A percentile compares a stretch with the other conserved stretches of the same genome.
phyloP scores from a whole-genome alignment of 2,888 invertebrate species.

The Tinea trinotella region DNA sequence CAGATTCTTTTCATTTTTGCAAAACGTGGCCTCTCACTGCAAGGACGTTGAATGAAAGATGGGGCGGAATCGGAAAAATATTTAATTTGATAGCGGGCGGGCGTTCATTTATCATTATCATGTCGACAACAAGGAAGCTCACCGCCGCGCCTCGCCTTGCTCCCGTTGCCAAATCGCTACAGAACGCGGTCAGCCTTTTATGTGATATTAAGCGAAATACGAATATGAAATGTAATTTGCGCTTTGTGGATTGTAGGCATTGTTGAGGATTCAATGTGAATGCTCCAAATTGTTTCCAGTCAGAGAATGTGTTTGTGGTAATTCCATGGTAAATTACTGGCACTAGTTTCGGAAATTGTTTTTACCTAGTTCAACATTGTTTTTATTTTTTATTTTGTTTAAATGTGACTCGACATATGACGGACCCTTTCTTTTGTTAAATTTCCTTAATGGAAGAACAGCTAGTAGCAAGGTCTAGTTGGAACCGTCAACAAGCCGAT shows the following conservation, averaged over 20 bases:
- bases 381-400: too few relatives aligned
- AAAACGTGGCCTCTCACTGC: background rate
- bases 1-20: constrained; percentile 3
- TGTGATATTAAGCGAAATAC: constrained; percentile 20
- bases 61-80: constrained; percentile 46
- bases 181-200: constrained; percentile 18
- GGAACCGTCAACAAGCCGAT: too few relatives aligned
- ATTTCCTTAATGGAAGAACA: too few relatives aligned
- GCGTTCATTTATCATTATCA: constrained; percentile 63
- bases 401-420: too few relatives aligned
- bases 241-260: constrained; percentile 1
- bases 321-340: background rate
- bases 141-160: constrained; percentile 22
- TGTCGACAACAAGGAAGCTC: constrained; percentile 42
- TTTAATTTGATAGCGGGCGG: constrained; percentile 43
- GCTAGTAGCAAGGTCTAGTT: too few relatives aligned
- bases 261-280: background rate
- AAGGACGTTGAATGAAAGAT: constrained; percentile 18
- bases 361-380: background rate
- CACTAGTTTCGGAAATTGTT: background rate
- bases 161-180: constrained; percentile 18
- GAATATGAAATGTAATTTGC: constrained; percentile 18
- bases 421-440: too few relatives aligned
- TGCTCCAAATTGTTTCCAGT: background rate
- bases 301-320: background rate